A percentile compares a stretch with the other conserved stretches of the same genome.
Evolutionary conservation across 2,888 invertebrate genomes (phyloP).

Genomic region (Cantharis flavilabris): DNA sequence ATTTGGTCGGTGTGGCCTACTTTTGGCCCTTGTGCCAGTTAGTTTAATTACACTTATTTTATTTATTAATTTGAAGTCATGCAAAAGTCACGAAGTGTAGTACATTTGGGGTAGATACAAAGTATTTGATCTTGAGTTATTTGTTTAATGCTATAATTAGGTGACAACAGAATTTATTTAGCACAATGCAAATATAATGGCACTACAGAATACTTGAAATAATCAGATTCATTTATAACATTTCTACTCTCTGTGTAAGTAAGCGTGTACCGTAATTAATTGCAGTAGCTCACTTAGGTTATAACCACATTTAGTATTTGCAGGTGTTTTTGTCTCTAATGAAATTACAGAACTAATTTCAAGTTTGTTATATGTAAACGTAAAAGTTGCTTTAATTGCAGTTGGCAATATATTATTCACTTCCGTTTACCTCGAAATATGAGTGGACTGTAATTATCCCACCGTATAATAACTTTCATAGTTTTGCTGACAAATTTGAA

Average conservation of each 20-base stretch:
- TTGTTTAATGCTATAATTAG: background rate
- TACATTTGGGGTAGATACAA: background rate
- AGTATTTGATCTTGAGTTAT: background rate
- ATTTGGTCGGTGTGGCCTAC: no score
- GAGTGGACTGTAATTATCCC: background rate
- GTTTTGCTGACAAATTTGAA: background rate
- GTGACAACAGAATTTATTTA: background rate
- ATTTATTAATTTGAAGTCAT: no score
- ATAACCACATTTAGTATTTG: background rate
- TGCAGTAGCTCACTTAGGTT: background rate
- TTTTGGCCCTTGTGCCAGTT: no score
- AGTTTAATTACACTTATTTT: no score
- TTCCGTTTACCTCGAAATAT: background rate
- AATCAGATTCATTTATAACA: background rate
- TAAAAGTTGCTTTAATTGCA: background rate
- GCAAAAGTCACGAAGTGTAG: no score
- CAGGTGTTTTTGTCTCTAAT: background rate
- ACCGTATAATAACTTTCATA: background rate
- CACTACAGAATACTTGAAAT: background rate
- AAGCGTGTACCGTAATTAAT: background rate
- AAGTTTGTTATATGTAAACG: background rate
- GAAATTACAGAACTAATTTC: background rate
- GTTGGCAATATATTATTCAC: background rate
- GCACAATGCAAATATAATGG: background rate
- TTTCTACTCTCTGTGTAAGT: background rate